Percentiles rank a stretch among this genome's conserved stretches.
Conservation (phyloP, 2,888 invertebrate genomes). For the Scaptomyza caliginosa region DNA sequence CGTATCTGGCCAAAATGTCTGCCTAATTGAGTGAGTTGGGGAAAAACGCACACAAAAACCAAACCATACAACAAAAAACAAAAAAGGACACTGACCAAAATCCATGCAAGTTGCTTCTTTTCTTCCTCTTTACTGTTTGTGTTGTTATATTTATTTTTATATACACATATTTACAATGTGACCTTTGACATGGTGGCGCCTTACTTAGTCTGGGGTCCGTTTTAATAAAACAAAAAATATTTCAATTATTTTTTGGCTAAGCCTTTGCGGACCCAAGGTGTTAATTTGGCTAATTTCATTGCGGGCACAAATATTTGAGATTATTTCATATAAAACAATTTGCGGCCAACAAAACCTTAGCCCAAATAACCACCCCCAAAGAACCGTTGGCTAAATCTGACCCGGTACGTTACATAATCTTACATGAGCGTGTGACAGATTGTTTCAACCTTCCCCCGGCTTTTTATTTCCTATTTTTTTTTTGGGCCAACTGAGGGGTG, state of each 20-base stretch:
- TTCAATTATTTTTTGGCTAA: constrained; percentile 71
- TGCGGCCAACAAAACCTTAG: constrained; percentile 47
- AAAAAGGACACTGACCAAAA: constrained; percentile 44
- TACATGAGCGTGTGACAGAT: constrained; percentile 67
- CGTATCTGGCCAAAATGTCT: constrained; percentile 24
- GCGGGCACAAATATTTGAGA: constrained; percentile 74
- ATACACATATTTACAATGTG: constrained; percentile 14
- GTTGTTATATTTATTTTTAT: not conserved
- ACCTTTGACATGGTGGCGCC: not conserved
- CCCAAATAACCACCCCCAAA: constrained; percentile 28
- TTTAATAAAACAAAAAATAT: constrained; percentile 76
- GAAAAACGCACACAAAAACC: constrained; percentile 3
- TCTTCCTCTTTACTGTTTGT: constrained; percentile 7
- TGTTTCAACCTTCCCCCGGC: constrained; percentile 30
- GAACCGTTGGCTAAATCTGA: not conserved
- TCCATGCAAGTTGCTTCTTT: constrained; percentile 23
- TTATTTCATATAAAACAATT: constrained; percentile 71
- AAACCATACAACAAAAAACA: constrained; percentile 4
- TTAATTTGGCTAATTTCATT: constrained; percentile 79
- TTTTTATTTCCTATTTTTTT: no score
- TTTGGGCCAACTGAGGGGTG: constrained; percentile 3
- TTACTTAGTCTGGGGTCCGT: constrained; percentile 38
- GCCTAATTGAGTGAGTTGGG: constrained; percentile 69
- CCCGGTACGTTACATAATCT: constrained; percentile 34
- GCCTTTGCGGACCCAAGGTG: constrained; percentile 69